Conservation (phyloP, 2,113 vertebrate species). For the Phylloscopus trochilus region DNA sequence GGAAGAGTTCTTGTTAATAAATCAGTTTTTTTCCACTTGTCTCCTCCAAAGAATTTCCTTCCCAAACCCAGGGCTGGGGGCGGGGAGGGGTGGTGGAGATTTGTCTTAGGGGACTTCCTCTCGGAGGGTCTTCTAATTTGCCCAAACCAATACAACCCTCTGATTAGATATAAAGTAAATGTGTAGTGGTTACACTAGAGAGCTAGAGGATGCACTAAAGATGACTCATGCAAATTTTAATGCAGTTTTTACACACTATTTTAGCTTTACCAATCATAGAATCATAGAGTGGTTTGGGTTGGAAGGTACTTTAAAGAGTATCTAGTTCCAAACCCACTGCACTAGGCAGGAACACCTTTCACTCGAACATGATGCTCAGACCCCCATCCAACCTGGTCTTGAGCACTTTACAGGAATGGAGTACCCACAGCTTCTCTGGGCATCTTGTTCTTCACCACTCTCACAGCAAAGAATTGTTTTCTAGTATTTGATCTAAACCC, state of each 20-base stretch:
- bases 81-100: too few species aligned
- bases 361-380: neutral
- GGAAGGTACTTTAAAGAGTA: neutral
- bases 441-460: neutral
- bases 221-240: neutral
- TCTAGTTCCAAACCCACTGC: neutral
- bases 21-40: too few species aligned
- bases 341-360: neutral
- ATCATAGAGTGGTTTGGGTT: neutral
- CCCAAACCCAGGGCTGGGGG: too few species aligned
- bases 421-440: neutral
- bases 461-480: neutral
- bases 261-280: neutral
- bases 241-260: neutral
- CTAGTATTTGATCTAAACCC: neutral
- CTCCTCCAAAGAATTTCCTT: too few species aligned
- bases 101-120: too few species aligned
- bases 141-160: too few species aligned
- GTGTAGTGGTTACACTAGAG: neutral
- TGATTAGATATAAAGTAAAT: neutral
- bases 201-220: neutral
- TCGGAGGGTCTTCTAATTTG: too few species aligned
- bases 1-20: too few species aligned
- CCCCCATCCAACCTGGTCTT: neutral
- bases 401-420: neutral